Conservation (phyloP, 23 tunicate genomes). For the Styela clava region DNA sequence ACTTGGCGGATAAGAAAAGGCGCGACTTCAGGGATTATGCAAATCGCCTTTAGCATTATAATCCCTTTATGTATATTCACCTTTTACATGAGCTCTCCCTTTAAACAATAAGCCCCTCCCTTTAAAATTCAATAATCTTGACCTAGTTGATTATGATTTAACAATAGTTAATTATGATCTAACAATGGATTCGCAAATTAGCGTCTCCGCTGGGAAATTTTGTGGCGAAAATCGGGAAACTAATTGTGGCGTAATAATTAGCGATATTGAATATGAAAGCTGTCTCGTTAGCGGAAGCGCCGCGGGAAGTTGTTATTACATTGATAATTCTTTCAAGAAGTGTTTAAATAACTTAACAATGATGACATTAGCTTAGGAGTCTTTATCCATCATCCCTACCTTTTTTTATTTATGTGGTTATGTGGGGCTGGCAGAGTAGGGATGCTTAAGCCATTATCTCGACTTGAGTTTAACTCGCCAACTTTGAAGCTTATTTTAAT, state of each 20-base stretch:
- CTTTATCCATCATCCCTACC: too few relatives aligned
- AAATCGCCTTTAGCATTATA: not conserved
- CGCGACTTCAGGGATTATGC: not conserved
- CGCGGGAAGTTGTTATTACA: not conserved
- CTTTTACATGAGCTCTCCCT: not conserved
- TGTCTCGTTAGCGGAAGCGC: not conserved
- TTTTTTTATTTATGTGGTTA: too few relatives aligned
- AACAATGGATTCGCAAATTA: not conserved
- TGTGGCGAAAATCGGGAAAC: not conserved
- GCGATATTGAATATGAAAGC: not conserved
- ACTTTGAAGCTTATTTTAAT: too few relatives aligned
- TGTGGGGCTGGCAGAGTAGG: too few relatives aligned
- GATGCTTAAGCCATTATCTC: too few relatives aligned
- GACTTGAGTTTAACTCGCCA: too few relatives aligned
- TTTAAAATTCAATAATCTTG: not conserved
- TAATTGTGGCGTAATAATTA: not conserved
- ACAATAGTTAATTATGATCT: not conserved
- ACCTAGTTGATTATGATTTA: not conserved
- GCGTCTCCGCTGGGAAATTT: not conserved
- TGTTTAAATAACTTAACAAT: too few relatives aligned
- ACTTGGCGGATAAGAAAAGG: not conserved
- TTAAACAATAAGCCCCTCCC: not conserved
- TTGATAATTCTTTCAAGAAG: too few relatives aligned
- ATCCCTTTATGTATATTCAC: not conserved
- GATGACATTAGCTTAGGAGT: too few relatives aligned